Evolutionary conservation across 2,888 invertebrate genomes (phyloP), one percentile per base, ranked within the genome.

Genomic region (Morpho deidamia): DNA sequence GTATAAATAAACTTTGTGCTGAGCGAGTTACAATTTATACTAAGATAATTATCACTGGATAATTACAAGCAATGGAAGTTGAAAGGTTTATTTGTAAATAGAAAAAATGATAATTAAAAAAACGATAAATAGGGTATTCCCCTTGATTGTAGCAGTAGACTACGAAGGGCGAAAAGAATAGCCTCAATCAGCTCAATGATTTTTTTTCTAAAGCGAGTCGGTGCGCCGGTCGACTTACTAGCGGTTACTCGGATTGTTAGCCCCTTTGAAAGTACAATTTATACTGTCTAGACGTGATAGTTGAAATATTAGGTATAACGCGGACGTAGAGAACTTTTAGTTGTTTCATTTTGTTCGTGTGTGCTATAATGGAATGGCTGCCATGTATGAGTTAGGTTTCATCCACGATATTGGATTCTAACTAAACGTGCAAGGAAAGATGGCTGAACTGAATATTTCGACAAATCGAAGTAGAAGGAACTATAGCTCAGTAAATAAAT

Each of bases 251-350:
- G 63, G 59, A 60, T 64, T 65, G 67, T 63, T 65, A 64, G 65
- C 57, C 63, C 62, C 61, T 65, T 60, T 61, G 61, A 65, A 64
- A 66, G 67, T 63, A 60, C 64, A 69, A 68, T 69, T 69, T 68
- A 68, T 69, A 65, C 65, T 59, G 69, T 69, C 69, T 69, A 69
- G 69, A 69, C 69, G 63, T 60, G 64, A 66, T 66, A 64, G 64
- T 60, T 64, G 61, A 66, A 64, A 64, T 66, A 67, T 67, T 66
- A 66, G 61, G 62, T 61, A 63, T 61, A 55, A 51, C 53, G 40
- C 51, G 23, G 39, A 39, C 48, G 48, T 32, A 38, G 44, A 38
- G 48, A 53, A 51, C 42, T 41, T 41, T 32, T 23, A 40, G 12
- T 44, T 44, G 43, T 51, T 44, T 51, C 38, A 44, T 51, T 44